These are phyloP conservation scores for Taxidea taxus DNA, from an alignment of 2,113 vertebrate species.

Conservation along the genomic window DNA sequence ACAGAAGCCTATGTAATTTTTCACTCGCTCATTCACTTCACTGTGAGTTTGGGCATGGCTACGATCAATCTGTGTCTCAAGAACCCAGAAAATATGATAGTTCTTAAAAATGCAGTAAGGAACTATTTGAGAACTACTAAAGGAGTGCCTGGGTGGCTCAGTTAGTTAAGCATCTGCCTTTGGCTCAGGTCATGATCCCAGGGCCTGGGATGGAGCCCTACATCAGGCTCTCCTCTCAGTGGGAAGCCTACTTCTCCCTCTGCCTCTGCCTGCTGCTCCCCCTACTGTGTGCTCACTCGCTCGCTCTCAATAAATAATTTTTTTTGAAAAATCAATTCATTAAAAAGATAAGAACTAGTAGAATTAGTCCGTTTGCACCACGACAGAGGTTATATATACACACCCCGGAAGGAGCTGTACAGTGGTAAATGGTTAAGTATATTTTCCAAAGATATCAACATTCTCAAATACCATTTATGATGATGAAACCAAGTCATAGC, in stretches of 20 bases:
- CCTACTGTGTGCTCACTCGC: background rate
- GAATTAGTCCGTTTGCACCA: background rate
- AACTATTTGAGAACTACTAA: background rate
- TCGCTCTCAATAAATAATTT: background rate
- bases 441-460: constrained; percentile 41
- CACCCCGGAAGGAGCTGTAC: background rate
- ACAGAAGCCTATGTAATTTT: background rate
- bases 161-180: background rate
- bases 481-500: background rate
- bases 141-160: background rate
- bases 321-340: background rate
- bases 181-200: background rate
- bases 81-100: background rate
- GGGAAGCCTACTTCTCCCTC: too few relatives aligned
- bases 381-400: background rate
- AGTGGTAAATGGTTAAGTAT: background rate
- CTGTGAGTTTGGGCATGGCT: background rate
- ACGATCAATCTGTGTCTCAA: background rate
- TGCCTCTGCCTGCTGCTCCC: too few relatives aligned
- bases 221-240: too few relatives aligned
- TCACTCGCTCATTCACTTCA: background rate
- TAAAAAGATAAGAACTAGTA: background rate
- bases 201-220: too few relatives aligned
- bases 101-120: background rate
- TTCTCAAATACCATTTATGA: constrained; percentile 17